Evolutionary conservation across 2,113 vertebrate genomes (phyloP), one percentile per base, ranked within the genome.

Genomic region (Gobio gobio): DNA sequence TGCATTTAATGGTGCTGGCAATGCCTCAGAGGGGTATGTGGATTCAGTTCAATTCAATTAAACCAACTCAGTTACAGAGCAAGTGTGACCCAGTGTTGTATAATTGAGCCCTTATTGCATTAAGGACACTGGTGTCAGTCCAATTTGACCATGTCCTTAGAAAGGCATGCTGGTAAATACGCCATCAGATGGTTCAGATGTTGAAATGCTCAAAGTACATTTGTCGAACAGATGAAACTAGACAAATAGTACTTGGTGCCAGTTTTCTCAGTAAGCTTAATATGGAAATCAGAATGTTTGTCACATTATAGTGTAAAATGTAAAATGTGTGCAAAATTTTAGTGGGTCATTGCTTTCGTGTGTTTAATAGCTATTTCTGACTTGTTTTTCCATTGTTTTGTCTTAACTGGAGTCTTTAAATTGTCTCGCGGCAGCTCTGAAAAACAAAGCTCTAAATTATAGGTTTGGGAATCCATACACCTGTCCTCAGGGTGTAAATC

Each of bases 21-120:
- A 16, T 82, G 72, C 84, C 81, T 82, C 82, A 72, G 83, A 70
- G 74, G 56, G 78, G 63, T 47, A 83, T 80, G 83, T 66, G 81
- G 84, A 83, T 58, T 45, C 88, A 74, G 63, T 51, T 82, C 80
- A 82, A 86, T 45, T 85, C 64, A 79, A 81, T 84, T 79, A 88
- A 78, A 82, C 40, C 72, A 26, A 49, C 18, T 13, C n/a, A 8
- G 73, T 89, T 63, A 74, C 66, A 83, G 29, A 61, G 70, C 66
- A 83, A 66, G 76, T 68, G 68, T 87, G 82, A 73, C 81, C 49
- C 40, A 68, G 59, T 79, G 87, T 84, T 54, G 29, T 59, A 56
- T 85, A 82, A 87, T 84, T 68, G 63, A 84, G 29, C 70, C 77
- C 47, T 63, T 10, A 51, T 81, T 80, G 18, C 77, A 73, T 70